phyloP scores from a whole-genome alignment of 2,888 invertebrate species.

The Carabus problematicus region DNA sequence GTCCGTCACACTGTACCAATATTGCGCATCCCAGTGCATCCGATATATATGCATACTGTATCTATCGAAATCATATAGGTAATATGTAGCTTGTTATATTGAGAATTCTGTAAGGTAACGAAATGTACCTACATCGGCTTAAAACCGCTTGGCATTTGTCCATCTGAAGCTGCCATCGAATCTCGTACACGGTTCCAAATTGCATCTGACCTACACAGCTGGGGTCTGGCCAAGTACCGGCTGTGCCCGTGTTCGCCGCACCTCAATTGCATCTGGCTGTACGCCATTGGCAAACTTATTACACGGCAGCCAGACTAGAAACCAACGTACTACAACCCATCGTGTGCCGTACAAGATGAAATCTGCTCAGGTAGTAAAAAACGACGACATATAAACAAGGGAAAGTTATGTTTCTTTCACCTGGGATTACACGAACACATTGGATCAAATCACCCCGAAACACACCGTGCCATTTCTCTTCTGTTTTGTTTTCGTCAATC shows the following conservation, averaged over 20 bases:
- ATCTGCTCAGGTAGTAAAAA: slow-evolving; percentile 10
- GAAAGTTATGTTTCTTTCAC: slow-evolving; percentile 10
- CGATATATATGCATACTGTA: too few species aligned
- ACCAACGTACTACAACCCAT: too few species aligned
- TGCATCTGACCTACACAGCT: slow-evolving; percentile 17
- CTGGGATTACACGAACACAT: neutral
- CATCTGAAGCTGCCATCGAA: slow-evolving; percentile 11
- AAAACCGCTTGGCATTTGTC: slow-evolving; percentile 3
- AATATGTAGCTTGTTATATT: neutral
- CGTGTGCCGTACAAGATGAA: neutral
- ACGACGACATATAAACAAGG: slow-evolving; percentile 14
- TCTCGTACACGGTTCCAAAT: slow-evolving; percentile 5
- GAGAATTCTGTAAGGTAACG: neutral
- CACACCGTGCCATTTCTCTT: too few species aligned
- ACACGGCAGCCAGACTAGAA: neutral
- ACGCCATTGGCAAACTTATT: neutral
- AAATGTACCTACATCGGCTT: neutral
- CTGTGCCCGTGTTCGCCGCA: slow-evolving; percentile 3
- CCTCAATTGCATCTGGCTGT: neutral
- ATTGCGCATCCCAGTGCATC: neutral
- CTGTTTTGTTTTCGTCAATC: too few species aligned
- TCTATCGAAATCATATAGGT: neutral
- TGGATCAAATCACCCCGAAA: neutral
- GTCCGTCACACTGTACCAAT: neutral
- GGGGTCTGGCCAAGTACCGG: neutral